Evolutionary conservation across 2,113 vertebrate genomes (phyloP).

Genomic region (Polypterus senegalus): DNA sequence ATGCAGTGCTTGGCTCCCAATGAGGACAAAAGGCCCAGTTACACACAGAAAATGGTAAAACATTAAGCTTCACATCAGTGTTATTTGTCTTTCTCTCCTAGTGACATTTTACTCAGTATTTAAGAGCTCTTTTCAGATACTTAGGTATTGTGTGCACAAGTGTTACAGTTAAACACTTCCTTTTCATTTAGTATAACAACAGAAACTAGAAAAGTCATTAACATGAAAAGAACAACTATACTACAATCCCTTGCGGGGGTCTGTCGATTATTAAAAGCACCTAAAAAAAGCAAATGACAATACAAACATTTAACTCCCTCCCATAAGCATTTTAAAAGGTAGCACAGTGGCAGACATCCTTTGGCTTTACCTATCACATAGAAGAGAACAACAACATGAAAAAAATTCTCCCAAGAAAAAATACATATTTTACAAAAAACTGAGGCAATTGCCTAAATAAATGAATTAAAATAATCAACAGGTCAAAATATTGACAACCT

Average conservation of each 20-base stretch:
- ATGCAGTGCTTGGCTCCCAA: no score
- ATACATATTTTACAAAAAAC: no score
- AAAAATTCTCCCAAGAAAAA: neutral
- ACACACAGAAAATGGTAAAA: no score
- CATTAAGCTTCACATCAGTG: neutral
- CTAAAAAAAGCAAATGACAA: slow-evolving; percentile 46
- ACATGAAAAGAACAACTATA: slow-evolving; percentile 55
- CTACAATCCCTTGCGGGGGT: slow-evolving; percentile 5
- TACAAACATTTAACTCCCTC: slow-evolving; percentile 36
- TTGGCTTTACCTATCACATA: neutral
- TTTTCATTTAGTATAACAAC: slow-evolving; percentile 65
- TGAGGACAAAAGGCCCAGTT: no score
- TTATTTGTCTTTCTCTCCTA: slow-evolving; percentile 13
- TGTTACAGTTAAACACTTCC: slow-evolving; percentile 60
- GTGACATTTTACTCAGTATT: slow-evolving; percentile 38
- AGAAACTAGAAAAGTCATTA: slow-evolving; percentile 47
- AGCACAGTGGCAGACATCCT: neutral
- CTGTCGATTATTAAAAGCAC: slow-evolving; percentile 30
- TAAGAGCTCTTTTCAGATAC: slow-evolving; percentile 53
- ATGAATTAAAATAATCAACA: no score
- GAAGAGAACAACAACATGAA: slow-evolving; percentile 10
- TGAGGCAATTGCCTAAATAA: no score
- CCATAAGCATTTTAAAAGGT: slow-evolving; percentile 4
- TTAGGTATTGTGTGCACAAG: slow-evolving; percentile 46
- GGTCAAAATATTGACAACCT: no score